phyloP scores from a whole-genome alignment of 2,797 vertebrate species.

The Melanogrammus aeglefinus region DNA sequence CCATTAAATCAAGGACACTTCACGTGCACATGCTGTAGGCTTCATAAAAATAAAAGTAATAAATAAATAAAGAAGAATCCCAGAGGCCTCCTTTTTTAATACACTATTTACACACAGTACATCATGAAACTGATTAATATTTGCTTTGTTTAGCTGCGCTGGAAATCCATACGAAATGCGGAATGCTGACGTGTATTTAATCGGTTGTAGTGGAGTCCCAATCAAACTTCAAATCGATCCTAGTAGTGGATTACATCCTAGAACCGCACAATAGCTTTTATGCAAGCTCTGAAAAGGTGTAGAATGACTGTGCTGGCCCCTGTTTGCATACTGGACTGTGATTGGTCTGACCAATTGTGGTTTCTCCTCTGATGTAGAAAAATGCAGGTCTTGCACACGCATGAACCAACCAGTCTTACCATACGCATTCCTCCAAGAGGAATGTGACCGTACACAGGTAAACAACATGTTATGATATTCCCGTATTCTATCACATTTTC shows the following conservation, averaged over 20 bases:
- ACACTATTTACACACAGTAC: neutral
- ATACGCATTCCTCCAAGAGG: neutral
- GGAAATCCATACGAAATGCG: constrained; percentile 1
- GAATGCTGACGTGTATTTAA: neutral
- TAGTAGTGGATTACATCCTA: neutral
- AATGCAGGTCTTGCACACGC: neutral
- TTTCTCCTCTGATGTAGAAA: neutral
- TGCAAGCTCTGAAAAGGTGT: neutral
- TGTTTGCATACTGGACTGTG: neutral
- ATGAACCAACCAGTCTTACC: neutral
- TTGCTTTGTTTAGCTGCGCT: neutral
- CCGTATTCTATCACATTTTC: too few species aligned
- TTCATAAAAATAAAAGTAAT: too few species aligned
- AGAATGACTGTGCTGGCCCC: neutral
- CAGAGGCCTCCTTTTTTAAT: neutral
- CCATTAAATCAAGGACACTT: neutral
- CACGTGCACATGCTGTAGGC: too few species aligned
- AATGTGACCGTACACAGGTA: neutral
- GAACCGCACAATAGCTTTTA: neutral
- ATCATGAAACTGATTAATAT: neutral
- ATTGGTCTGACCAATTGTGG: neutral
- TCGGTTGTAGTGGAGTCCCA: neutral
- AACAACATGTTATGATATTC: too few species aligned
- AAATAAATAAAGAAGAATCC: too few species aligned
- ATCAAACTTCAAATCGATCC: neutral